Evolutionary conservation across 2,797 vertebrate species (phyloP), one percentile per base, ranked within the genome.

Genomic region (Neosilurus hyrtlii): DNA sequence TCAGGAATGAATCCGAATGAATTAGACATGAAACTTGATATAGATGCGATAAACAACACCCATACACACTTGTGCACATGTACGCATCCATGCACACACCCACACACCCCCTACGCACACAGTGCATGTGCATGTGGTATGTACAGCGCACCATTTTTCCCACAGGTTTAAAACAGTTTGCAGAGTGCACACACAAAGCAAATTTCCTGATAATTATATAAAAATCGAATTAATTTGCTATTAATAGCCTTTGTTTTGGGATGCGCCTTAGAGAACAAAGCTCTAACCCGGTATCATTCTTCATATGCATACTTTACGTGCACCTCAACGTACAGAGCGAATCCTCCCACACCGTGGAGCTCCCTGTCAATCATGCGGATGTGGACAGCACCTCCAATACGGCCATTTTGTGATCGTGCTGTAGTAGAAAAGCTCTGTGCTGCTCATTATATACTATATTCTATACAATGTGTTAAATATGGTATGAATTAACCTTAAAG

Each of bases 201-300:
- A 73, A 89, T 20, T 9, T 15, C 73, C 20, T 76, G 52, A 56
- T 56, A 18, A 56, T 73, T 12, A 70, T 26, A 26, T 78, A 73
- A 86, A 91, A 91, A 91, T 82, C 81, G n/a, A 89, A 91, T 91
- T 89, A 87, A 88, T 90, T 89, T 88, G 82, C 86, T 86, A 59
- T 51, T 86, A 88, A 90, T 83, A 85, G 90, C 89, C 91, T 94
- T 91, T 92, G 90, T 90, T 89, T 89, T 84, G 37, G 1, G 84
- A 82, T 86, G 83, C 83, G 81, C 86, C 84, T 85, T 81, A 76
- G 87, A 90, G 92, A 92, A 93, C 92, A 93, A 92, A 92, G 89
- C 84, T 84, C 75, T 83, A 87, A 79, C 72, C 80, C 30, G 66
- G 78, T 65, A 68, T 79, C 80, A 84, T 75, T 71, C 73, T 86